Conservation (phyloP, 1,140 invertebrate species). For the Littorina saxatilis region DNA sequence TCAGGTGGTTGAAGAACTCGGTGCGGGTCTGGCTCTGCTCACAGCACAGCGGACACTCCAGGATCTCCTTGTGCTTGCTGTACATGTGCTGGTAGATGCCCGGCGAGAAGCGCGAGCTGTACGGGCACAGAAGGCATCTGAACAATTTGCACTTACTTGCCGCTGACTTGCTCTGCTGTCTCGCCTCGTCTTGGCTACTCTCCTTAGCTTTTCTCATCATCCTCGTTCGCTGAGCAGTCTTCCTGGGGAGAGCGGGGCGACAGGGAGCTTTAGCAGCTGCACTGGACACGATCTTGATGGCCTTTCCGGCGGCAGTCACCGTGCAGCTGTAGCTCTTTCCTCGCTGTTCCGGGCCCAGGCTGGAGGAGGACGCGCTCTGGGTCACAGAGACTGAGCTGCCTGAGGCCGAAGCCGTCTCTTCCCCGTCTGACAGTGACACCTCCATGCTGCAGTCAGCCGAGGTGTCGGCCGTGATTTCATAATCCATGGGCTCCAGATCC, state of each 20-base stretch:
- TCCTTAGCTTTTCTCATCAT: background rate
- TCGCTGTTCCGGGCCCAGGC: too few species aligned
- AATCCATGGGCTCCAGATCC: background rate
- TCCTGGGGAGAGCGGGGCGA: background rate
- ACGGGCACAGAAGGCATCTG: background rate
- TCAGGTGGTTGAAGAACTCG: background rate
- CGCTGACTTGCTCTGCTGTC: too few species aligned
- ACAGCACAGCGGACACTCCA: background rate
- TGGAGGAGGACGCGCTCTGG: too few species aligned
- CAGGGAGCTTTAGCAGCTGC: background rate
- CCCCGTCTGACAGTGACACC: too few species aligned
- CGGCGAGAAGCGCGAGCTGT: background rate
- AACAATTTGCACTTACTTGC: background rate
- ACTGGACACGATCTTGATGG: background rate
- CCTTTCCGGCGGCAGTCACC: background rate
- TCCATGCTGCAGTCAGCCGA: background rate
- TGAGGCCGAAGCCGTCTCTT: too few species aligned
- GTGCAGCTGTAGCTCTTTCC: conserved; percentile 6
- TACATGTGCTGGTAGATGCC: conserved; percentile 23
- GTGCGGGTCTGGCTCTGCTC: background rate
- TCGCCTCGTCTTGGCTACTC: background rate
- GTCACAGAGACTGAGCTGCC: too few species aligned
- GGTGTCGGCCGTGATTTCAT: background rate
- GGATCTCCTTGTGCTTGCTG: background rate
- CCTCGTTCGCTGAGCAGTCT: background rate